Percentiles rank a stretch among this genome's conserved stretches.
phyloP scores from a whole-genome alignment of 2,888 invertebrate species.

The Ochlodes sylvanus region DNA sequence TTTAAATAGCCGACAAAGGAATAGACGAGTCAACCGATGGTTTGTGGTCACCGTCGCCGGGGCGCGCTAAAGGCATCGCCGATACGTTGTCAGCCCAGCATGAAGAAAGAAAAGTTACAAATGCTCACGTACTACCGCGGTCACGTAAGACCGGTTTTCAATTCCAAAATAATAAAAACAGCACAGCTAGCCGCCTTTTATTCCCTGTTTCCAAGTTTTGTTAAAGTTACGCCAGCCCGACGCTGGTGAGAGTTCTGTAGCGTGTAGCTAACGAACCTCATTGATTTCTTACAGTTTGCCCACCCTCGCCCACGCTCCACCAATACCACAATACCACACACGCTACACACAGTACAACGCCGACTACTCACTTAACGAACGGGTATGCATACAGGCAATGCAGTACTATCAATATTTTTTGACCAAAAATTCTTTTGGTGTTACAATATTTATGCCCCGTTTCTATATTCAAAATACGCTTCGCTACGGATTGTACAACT shows the following conservation, averaged over 20 bases:
- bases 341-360: background rate
- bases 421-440: background rate
- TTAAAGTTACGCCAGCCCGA: constrained; percentile 13
- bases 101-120: too few species aligned
- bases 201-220: constrained; percentile 15
- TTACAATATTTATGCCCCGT: too few species aligned
- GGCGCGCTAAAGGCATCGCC: too few species aligned
- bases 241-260: background rate
- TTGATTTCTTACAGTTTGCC: constrained; percentile 36
- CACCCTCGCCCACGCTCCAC: constrained; percentile 25
- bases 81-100: too few species aligned
- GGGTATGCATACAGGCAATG: constrained; percentile 8
- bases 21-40: too few species aligned
- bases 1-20: too few species aligned
- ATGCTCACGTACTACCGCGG: too few species aligned
- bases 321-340: constrained; percentile 17
- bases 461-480: too few species aligned
- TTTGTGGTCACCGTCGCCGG: too few species aligned
- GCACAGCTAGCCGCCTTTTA: background rate
- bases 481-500: too few species aligned
- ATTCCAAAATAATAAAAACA: background rate
- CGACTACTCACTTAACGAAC: constrained; percentile 21
- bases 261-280: constrained; percentile 26
- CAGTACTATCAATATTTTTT: background rate
- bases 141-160: too few species aligned